Evolutionary conservation across 2,888 invertebrate species (phyloP).

Genomic region (Metalampra italica): DNA sequence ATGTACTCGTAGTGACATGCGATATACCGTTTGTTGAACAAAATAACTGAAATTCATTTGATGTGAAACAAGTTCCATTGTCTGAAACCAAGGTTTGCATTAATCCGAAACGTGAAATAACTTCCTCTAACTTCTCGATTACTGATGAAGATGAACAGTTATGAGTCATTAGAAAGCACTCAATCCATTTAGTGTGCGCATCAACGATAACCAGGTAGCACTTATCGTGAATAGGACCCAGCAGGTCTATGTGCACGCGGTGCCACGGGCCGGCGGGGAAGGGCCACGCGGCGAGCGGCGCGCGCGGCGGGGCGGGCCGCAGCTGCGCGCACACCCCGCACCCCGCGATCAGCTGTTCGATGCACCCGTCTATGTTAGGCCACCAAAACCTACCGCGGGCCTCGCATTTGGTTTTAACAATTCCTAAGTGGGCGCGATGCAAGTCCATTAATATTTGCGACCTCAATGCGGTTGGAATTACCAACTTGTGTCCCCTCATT

Average conservation of each 20-base stretch:
- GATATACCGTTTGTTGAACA: conserved; percentile 7
- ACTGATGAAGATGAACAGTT: conserved; percentile 2
- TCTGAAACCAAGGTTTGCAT: conserved; percentile 2
- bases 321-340: not conserved
- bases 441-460: not conserved
- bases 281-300: conserved; percentile 7
- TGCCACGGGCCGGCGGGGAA: not conserved
- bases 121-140: conserved; percentile 9
- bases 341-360: conserved; percentile 6
- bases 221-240: conserved; percentile 4
- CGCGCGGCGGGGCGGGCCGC: conserved; percentile 1
- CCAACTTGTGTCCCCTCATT: not conserved
- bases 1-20: conserved; percentile 5
- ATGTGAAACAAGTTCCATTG: conserved; percentile 8
- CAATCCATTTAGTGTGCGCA: conserved; percentile 14
- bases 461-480: not conserved
- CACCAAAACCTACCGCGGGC: conserved; percentile 12
- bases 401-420: conserved; percentile 9
- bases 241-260: conserved; percentile 8
- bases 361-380: conserved; percentile 9
- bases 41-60: conserved; percentile 3
- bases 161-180: conserved; percentile 6
- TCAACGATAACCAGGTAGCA: conserved; percentile 1
- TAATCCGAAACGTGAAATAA: conserved; percentile 13
- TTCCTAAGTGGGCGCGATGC: conserved; percentile 8